Evolutionary conservation across 2,888 invertebrate species (phyloP).

Genomic region (Azorinus chamasolen): DNA sequence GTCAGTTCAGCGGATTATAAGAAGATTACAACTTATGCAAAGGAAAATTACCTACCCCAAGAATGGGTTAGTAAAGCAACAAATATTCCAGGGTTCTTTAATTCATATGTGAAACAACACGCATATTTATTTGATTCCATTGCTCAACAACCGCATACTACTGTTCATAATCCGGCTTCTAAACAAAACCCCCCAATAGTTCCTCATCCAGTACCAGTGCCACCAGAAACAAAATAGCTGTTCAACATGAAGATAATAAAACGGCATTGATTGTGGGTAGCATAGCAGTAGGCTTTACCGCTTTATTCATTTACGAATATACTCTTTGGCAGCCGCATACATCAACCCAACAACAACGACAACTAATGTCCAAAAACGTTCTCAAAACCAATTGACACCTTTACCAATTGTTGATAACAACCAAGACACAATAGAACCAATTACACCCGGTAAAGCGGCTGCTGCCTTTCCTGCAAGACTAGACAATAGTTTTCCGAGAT

Average conservation of each 20-base stretch:
- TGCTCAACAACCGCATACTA: too few relatives aligned
- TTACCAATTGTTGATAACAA: constrained; percentile 3
- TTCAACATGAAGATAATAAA: constrained; percentile 10
- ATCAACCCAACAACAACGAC: constrained; percentile 1
- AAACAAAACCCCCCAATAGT: too few relatives aligned
- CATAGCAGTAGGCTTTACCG: constrained; percentile 2
- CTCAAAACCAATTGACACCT: constrained; percentile 26
- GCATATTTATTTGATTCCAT: too few relatives aligned
- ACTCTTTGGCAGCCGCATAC: not conserved
- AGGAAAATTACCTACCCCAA: too few relatives aligned
- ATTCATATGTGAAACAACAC: too few relatives aligned
- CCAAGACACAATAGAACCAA: constrained; percentile 21
- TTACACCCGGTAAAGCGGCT: constrained; percentile 23
- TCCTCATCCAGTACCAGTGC: too few relatives aligned
- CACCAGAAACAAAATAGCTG: not conserved
- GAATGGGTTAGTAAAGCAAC: too few relatives aligned
- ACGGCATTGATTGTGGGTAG: constrained; percentile 9
- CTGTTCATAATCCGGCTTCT: too few relatives aligned
- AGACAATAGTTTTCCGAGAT: constrained; percentile 20
- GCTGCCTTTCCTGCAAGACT: constrained; percentile 31
- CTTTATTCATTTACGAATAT: not conserved
- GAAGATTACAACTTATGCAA: too few relatives aligned
- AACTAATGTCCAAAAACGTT: constrained; percentile 23
- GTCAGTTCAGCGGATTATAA: too few relatives aligned
- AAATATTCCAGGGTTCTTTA: too few relatives aligned